Evolutionary conservation across 2,888 invertebrate species (phyloP).

Genomic region (Hyposoter dolosus): DNA sequence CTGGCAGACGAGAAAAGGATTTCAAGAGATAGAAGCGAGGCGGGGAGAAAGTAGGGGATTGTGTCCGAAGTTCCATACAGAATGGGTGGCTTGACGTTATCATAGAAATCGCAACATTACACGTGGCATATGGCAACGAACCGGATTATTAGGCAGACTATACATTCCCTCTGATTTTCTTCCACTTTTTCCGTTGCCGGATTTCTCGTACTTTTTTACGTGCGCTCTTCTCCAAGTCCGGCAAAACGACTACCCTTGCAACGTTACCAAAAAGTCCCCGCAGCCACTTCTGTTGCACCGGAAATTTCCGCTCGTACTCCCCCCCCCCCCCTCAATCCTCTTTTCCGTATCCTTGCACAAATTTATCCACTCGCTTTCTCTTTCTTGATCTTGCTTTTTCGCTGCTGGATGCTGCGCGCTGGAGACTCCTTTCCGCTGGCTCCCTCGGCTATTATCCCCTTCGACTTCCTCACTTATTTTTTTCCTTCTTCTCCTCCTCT

Average conservation of each 20-base stretch:
- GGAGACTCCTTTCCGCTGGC: constrained; percentile 52
- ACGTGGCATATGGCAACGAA: constrained; percentile 72
- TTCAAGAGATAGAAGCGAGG: constrained; percentile 5
- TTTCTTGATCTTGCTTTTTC: not conserved
- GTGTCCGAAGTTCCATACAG: constrained; percentile 35
- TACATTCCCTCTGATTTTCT: constrained; percentile 39
- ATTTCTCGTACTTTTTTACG: constrained; percentile 48
- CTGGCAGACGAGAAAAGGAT: constrained; percentile 25
- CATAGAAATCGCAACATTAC: constrained; percentile 78
- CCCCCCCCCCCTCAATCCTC: constrained; percentile 48
- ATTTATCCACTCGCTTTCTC: constrained; percentile 70
- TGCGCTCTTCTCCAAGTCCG: constrained; percentile 42
- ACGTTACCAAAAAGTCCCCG: constrained; percentile 47
- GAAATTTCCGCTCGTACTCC: constrained; percentile 53
- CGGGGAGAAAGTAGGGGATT: constrained; percentile 13
- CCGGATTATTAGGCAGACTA: constrained; percentile 73
- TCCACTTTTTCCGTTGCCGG: constrained; percentile 42
- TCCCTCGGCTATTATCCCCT: constrained; percentile 53
- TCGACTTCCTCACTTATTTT: constrained; percentile 52
- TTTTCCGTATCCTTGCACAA: constrained; percentile 63
- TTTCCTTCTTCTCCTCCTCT: not conserved
- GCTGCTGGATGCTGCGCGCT: constrained; percentile 37
- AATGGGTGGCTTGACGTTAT: constrained; percentile 69
- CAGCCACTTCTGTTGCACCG: constrained; percentile 55
- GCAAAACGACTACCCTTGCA: constrained; percentile 30